These are phyloP conservation scores for Paramisgurnus dabryanus DNA, from an alignment of 2,113 vertebrate species.

Conservation along the genomic window DNA sequence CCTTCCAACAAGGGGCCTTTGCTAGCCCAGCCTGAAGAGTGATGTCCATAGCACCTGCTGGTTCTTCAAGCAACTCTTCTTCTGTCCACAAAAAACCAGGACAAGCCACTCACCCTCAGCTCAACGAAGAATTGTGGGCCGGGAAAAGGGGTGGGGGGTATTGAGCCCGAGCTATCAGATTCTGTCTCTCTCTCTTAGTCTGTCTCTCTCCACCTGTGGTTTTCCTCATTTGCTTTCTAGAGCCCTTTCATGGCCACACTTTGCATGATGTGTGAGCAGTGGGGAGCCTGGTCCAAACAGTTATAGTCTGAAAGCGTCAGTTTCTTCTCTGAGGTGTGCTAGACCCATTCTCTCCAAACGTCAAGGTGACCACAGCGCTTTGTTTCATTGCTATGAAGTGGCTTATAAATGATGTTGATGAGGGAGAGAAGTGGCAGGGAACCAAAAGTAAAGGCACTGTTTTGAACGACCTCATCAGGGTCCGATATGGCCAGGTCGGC, in stretches of 20 bases:
- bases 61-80: conserved; percentile 81
- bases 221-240: conserved; percentile 72
- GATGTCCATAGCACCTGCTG: conserved; percentile 81
- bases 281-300: conserved; percentile 70
- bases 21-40: conserved; percentile 80
- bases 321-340: conserved; percentile 68
- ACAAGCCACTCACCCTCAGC: conserved; percentile 79
- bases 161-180: conserved; percentile 74
- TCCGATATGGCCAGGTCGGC: conserved; percentile 43
- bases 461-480: conserved; percentile 1
- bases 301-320: conserved; percentile 73
- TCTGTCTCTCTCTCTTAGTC: conserved; percentile 68
- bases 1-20: conserved; percentile 75
- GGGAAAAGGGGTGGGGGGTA: conserved; percentile 66
- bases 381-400: conserved; percentile 65
- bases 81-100: conserved; percentile 78
- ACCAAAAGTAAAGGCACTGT: conserved; percentile 57
- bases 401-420: conserved; percentile 63
- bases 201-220: conserved; percentile 67
- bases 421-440: conserved; percentile 57
- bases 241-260: conserved; percentile 73
- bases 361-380: conserved; percentile 67
- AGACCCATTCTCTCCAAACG: conserved; percentile 66
- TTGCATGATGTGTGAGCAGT: conserved; percentile 80
- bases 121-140: conserved; percentile 71